Evolutionary conservation across 2,797 vertebrate genomes (phyloP), one percentile per base, ranked within the genome.

Genomic region (Cossypha polioptera): DNA sequence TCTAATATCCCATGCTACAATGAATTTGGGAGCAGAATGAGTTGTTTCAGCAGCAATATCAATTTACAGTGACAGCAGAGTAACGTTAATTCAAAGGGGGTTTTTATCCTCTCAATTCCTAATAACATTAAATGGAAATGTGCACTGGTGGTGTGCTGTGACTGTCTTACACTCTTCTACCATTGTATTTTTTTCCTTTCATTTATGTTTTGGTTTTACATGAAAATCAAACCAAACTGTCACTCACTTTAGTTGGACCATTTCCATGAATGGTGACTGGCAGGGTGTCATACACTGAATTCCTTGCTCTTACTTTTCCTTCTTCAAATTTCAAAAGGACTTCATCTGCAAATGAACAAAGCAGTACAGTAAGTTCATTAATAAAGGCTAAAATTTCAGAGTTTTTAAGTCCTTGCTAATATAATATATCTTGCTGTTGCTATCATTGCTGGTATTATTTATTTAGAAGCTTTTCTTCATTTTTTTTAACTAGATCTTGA

Each of bases 301-400:
- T 99, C 92, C 99, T 98, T 65, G 98, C 98, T 98, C 99, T 98
- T 57, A 99, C 99, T 96, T 97, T 98, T 89, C 98, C 98, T 20
- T 98, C 99, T 97, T 99, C 99, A 98, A 99, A 99, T 97, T 99
- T 99, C 88, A 99, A 96, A 86, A 99, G 97, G 59, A 99, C 99
- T 97, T 99, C 99, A 97, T 99, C 99, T 99, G 97, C 79, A 97
- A 98, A 94, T 81, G 55, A 83, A 61, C 38, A 61, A 58, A 67
- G 45, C 47, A 7, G 1, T 16, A 55, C 4, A 59, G 16, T 59
- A 67, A 63, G 13, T 50, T 74, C 71, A 40, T 16, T 31, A 89
- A 58, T 25, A 86, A 74, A 71, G 71, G 21, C 14, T 48, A 61
- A 57, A 53, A 47, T 40, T 16, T 79, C 78, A 76, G 28, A 58